Conservation (phyloP, 2,113 vertebrate genomes). For the Anser brachyrhynchus region DNA sequence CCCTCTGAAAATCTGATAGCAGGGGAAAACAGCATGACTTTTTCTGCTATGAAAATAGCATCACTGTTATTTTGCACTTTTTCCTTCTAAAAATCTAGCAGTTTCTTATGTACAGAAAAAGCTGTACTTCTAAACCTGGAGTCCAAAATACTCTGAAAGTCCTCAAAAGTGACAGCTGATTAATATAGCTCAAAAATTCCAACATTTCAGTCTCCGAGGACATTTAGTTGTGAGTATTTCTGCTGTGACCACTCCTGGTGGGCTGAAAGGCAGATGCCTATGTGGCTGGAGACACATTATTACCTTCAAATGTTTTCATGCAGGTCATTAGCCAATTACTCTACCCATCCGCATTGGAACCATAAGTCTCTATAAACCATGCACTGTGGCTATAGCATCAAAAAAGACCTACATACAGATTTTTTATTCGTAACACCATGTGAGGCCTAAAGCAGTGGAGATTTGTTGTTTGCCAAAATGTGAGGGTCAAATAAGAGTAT, state of each 20-base stretch:
- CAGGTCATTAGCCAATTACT: neutral
- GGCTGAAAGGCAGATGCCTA: neutral
- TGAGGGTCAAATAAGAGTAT: neutral
- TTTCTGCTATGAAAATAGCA: neutral
- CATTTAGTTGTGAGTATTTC: neutral
- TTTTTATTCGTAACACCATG: neutral
- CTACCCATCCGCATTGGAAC: neutral
- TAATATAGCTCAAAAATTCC: neutral
- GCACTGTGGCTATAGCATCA: rapidly evolving
- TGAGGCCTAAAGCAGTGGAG: neutral
- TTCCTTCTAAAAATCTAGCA: neutral
- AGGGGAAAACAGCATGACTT: neutral
- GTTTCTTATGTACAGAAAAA: neutral
- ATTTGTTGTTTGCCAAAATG: neutral
- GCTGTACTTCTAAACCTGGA: neutral
- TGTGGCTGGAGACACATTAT: neutral
- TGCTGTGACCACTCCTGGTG: neutral
- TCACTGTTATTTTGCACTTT: neutral
- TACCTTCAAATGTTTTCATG: neutral
- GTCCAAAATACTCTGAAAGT: neutral
- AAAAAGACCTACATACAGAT: neutral
- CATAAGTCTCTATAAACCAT: neutral
- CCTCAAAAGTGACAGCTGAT: neutral
- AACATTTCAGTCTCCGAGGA: neutral
- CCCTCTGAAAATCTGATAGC: neutral